Percentiles rank a stretch among this genome's conserved stretches.
Evolutionary conservation across 1,140 invertebrate species (phyloP).

Genomic region (Potamilus streckersoni): DNA sequence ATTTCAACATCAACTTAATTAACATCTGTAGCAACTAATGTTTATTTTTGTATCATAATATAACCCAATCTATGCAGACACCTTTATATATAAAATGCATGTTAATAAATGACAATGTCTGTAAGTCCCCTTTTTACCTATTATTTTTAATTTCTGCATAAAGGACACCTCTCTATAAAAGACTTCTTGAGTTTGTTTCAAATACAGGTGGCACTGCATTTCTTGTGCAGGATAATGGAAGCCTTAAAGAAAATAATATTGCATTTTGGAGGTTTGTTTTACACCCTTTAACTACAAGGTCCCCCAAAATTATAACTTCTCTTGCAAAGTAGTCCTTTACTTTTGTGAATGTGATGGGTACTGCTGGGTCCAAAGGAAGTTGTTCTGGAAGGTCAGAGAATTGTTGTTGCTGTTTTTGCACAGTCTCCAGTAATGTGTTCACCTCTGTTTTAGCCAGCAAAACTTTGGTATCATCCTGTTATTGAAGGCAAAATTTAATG

Average conservation of each 20-base stretch:
- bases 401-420: constrained; percentile 75
- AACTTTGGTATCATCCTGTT: constrained; percentile 73
- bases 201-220: no score
- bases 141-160: not conserved
- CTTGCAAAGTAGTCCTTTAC: constrained; percentile 53
- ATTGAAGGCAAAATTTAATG: not conserved
- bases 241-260: constrained; percentile 1
- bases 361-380: constrained; percentile 72
- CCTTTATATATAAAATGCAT: not conserved
- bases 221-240: not conserved
- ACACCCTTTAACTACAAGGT: no score
- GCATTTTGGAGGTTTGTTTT: no score
- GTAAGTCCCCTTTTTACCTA: not conserved
- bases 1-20: no score
- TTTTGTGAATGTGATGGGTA: constrained; percentile 77
- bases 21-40: no score
- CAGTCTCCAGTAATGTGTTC: constrained; percentile 70
- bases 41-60: no score
- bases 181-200: no score
- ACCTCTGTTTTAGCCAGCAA: constrained; percentile 71
- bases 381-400: constrained; percentile 74
- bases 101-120: not conserved
- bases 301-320: no score
- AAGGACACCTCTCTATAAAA: no score
- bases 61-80: no score